Conservation (phyloP, 1,140 invertebrate species). For the Drosophila trapezifrons region DNA sequence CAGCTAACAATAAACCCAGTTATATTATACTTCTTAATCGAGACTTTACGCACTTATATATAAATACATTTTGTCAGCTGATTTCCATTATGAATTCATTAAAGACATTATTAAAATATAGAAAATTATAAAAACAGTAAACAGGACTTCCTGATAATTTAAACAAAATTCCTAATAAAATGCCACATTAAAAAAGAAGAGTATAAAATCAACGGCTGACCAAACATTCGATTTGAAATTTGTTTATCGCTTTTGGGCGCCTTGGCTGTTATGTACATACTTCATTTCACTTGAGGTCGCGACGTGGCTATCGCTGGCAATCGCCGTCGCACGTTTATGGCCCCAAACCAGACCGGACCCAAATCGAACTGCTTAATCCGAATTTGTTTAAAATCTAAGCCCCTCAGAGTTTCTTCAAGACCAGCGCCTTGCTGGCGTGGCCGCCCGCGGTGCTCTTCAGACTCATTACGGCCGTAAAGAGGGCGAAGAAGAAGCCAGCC, state of each 20-base stretch:
- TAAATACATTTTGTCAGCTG: not conserved
- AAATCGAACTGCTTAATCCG: constrained; percentile 33
- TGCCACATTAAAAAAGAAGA: not conserved
- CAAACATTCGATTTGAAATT: constrained; percentile 5
- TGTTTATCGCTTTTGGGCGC: constrained; percentile 1
- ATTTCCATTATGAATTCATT: not conserved
- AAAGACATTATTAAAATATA: not conserved
- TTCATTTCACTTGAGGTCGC: constrained; percentile 39
- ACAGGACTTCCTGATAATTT: not conserved
- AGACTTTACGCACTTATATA: not conserved
- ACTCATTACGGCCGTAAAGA: constrained; percentile 89
- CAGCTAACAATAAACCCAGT: no score
- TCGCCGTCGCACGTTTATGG: constrained; percentile 13
- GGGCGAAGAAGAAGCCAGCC: constrained; percentile 93
- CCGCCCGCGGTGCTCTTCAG: constrained; percentile 81
- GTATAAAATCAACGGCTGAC: constrained; percentile 1
- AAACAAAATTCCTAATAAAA: not conserved
- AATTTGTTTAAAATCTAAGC: constrained; percentile 10
- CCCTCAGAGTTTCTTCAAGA: constrained; percentile 73
- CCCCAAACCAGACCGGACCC: constrained; percentile 5
- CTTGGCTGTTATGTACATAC: constrained; percentile 32
- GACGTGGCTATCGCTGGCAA: constrained; percentile 22
- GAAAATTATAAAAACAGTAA: not conserved
- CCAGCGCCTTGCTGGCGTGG: constrained; percentile 70
- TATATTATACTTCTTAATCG: not conserved